Evolutionary conservation across 2,888 invertebrate genomes (phyloP).

Genomic region (Yponomeuta plumbellus): DNA sequence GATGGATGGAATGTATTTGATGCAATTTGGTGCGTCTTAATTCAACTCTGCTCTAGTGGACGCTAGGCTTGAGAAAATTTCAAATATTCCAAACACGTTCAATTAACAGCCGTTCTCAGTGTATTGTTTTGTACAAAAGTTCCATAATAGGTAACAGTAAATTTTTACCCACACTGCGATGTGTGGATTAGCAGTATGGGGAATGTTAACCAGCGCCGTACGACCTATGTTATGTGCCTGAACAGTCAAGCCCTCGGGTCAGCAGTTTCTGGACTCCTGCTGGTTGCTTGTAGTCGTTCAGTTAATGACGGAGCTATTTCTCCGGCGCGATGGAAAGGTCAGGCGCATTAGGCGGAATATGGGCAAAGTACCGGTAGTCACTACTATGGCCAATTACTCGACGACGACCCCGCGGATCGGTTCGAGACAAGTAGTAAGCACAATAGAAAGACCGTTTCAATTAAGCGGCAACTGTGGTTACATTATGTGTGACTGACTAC

Average conservation of each 20-base stretch:
- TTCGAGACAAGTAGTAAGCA: not conserved
- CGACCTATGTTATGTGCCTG: not conserved
- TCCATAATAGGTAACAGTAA: not conserved
- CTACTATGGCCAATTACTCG: not conserved
- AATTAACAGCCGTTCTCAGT: no score
- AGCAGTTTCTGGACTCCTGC: not conserved
- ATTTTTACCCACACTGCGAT: not conserved
- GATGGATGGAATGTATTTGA: no score
- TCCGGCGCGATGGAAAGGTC: not conserved
- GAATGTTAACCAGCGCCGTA: not conserved
- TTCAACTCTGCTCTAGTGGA: no score
- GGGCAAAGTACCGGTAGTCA: not conserved
- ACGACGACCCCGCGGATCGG: not conserved
- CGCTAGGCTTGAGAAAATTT: no score
- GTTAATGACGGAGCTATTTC: not conserved
- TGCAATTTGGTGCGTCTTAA: no score
- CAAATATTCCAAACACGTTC: no score
- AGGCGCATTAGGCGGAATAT: slow-evolving; percentile 2
- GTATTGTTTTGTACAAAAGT: not conserved
- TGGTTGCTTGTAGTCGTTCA: not conserved
- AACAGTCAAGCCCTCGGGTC: not conserved
- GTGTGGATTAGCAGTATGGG: not conserved
- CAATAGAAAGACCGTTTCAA: not conserved
- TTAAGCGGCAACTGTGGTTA: no score
- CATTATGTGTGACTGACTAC: no score